Evolutionary conservation across 2,113 vertebrate species (phyloP), one percentile per base, ranked within the genome.

Genomic region (Pterophyllum scalare): DNA sequence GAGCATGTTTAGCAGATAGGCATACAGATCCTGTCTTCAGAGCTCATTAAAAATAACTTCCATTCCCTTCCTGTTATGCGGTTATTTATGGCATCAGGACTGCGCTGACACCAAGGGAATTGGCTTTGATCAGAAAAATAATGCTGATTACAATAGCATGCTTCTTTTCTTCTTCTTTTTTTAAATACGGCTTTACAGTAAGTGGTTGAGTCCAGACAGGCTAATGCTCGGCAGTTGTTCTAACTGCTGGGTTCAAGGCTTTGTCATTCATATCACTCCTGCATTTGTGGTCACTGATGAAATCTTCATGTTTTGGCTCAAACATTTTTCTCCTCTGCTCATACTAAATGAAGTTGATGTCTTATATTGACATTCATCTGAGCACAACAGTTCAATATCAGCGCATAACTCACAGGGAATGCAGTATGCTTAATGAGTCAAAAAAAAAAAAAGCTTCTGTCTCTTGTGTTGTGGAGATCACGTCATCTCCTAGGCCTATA

Each of bases 401-500:
- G 26, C 46, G 46, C 77, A 46, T 10, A 17, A 59, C 11, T 40
- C 75, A 70, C 11, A 67, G 54, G 24, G 20, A 58, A 64, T 81
- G 40, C 28, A 65, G 20, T 58, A 52, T 72, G 24, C 11, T 35
- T 31, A 57, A 52, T 38, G n/a, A 59, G 4, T 43, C 33, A 24
- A 58, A 19, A 28, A 54, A 60, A 61, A 35, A 62, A 17, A 20
- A 20, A 59, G 12, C 70, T 60, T 22, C 6, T 75, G 82, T 83
- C 61, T 46, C 67, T 2, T 74, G 14, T 88, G 62, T 79, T 81
- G 76, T 88, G 85, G 49, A 12, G 83, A 88, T 90, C 87, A 86
- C 91, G 88, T 91, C 90, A 91, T 89, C 80, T 67, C 35, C 59
- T 43, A 59, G 91, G 89, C 87, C 92, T 79, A n/a, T 60, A 56